A percentile compares a stretch with the other conserved stretches of the same genome.
These are phyloP conservation scores for Brienomyrus brachyistius DNA, from an alignment of 2,113 vertebrate genomes.

Conservation along the genomic window DNA sequence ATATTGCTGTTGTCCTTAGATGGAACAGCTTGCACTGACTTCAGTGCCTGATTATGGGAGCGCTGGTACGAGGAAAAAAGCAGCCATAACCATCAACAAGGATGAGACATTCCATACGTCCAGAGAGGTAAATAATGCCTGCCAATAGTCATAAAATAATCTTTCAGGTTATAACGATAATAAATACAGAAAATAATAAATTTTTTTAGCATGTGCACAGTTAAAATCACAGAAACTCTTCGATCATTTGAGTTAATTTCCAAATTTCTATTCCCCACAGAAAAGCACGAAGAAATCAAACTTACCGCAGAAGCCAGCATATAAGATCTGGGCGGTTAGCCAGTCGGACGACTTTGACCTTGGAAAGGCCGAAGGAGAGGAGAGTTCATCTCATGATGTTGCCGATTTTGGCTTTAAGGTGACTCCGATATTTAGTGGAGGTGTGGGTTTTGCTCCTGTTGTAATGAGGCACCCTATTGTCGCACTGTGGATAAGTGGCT, in stretches of 20 bases:
- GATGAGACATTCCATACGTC: not conserved
- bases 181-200: not conserved
- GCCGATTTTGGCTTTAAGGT: not conserved
- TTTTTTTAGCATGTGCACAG: not conserved
- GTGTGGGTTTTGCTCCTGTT: not conserved
- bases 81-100: not conserved
- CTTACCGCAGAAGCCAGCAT: conserved; percentile 24
- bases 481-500: not conserved
- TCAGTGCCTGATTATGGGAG: not conserved
- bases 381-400: not conserved
- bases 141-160: not conserved
- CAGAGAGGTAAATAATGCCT: not conserved
- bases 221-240: not conserved
- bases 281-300: not conserved
- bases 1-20: not conserved
- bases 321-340: conserved; percentile 28
- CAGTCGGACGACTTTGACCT: conserved; percentile 18
- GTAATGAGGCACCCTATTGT: not conserved
- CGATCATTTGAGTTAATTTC: not conserved
- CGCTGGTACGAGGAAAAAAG: not conserved
- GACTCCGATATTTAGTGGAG: not conserved
- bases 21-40: not conserved
- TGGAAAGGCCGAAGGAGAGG: not conserved
- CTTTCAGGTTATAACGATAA: not conserved
- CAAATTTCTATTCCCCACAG: not conserved